A percentile compares a stretch with the other conserved stretches of the same genome.
Evolutionary conservation across 2,113 vertebrate genomes (phyloP).

Genomic region (Cyanoderma ruficeps): DNA sequence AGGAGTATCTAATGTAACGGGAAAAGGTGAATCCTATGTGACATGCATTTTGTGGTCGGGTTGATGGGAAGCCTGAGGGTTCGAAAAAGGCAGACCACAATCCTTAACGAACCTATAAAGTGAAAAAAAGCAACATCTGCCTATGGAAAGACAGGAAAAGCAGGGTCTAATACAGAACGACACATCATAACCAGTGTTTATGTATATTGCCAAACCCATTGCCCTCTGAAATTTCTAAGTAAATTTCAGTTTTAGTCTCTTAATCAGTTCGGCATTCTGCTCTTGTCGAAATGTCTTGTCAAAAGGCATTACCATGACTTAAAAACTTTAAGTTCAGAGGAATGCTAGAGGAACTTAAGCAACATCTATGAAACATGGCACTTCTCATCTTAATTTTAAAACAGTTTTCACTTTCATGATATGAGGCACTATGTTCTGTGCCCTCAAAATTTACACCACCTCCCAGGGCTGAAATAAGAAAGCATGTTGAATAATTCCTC

Average conservation of each 20-base stretch:
- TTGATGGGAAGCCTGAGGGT: conserved; percentile 51
- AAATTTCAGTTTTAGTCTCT: conserved; percentile 31
- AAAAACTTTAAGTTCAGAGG: not conserved
- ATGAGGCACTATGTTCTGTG: not conserved
- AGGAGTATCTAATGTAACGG: not conserved
- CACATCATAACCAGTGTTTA: conserved; percentile 55
- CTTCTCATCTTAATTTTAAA: conserved; percentile 41
- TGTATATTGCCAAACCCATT: not conserved
- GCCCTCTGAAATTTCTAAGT: conserved; percentile 8
- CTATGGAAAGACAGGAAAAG: conserved; percentile 31
- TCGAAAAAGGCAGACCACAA: not conserved
- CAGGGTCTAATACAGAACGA: conserved; percentile 43
- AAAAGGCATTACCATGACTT: not conserved
- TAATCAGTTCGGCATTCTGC: conserved; percentile 29
- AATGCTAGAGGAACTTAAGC: not conserved
- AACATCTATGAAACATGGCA: not conserved
- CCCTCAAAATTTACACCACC: not conserved
- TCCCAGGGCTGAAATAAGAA: conserved; percentile 11
- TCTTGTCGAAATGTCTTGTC: conserved; percentile 7
- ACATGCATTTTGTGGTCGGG: conserved; percentile 19
- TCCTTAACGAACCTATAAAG: conserved; percentile 21
- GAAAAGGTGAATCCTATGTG: conserved; percentile 55
- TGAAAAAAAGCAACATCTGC: conserved; percentile 52
- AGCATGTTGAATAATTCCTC: conserved; percentile 42
- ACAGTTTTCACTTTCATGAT: not conserved